Evolutionary conservation across 2,113 vertebrate species (phyloP), one percentile per base, ranked within the genome.

Genomic region (Tragelaphus imberbis): DNA sequence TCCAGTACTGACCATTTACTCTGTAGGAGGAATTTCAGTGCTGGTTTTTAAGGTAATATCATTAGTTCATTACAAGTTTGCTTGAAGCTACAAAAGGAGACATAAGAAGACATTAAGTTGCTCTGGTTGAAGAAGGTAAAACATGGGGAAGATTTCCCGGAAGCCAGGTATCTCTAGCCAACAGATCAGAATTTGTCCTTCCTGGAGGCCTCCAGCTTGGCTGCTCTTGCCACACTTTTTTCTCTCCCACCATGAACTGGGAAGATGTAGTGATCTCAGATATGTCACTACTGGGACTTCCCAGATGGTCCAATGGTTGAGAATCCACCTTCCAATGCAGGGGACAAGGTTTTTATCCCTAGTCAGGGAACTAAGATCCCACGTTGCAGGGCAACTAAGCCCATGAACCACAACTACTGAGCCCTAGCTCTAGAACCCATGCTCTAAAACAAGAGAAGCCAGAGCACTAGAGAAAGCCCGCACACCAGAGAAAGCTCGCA

Each of bases 401-500:
- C 40, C 23, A 44, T 27, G 71, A 77, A 44, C 40, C 23, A 27
- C 40, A 44, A 27, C 40, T 27, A 14, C 23, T 77, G 40, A 77
- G 40, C 71, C 71, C 40, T 14, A 36, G 68, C n/a, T 71, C 10
- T 40, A 77, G 71, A 44, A 44, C 71, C 71, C 12, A 44, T 44
- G 71, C 40, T 77, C 40, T 77, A 40, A 44, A 77, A 77, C 40
- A 44, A 77, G 71, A 77, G 71, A 77, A 77, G 40, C 12, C 6
- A 0, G 40, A 77, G 40, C 40, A 4, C 71, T 15, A 27, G 71
- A 44, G 23, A 44, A 77, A 27, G 23, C 71, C 71, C 0, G 0
- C 3, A 23, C 36, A 25, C 36, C 68, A 25, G 68, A 25, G 36
- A 25, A 40, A 75, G 68, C 68, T 40, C 9, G 3, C 5, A 27